Evolutionary conservation across 1,140 invertebrate species (phyloP).

Genomic region (Papilio polyxenes): DNA sequence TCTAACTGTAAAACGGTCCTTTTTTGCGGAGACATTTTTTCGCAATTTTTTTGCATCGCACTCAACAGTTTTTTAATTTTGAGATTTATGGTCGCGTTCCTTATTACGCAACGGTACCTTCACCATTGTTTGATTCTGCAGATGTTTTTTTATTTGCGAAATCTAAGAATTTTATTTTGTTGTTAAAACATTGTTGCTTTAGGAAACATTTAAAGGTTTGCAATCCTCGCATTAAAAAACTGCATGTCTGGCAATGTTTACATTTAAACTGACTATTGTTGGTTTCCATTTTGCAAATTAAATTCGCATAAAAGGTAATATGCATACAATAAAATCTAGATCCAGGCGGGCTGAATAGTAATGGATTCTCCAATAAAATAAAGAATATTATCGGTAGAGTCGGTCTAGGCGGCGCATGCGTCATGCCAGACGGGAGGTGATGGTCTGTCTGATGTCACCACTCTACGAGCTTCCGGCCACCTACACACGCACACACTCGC

Average conservation of each 20-base stretch:
- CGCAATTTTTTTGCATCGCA: conserved; percentile 58
- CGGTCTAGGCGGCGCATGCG: conserved; percentile 53
- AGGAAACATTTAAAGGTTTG: conserved; percentile 6
- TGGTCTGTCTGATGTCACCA: conserved; percentile 62
- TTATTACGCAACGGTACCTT: conserved; percentile 65
- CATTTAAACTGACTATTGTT: background rate
- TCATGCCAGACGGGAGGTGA: conserved; percentile 52
- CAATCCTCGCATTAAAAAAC: conserved; percentile 28
- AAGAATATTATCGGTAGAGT: conserved; percentile 25
- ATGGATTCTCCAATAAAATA: conserved; percentile 25
- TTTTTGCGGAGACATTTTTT: conserved; percentile 62
- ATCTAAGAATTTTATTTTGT: conserved; percentile 37
- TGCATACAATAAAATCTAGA: conserved; percentile 40
- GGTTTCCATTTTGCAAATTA: conserved; percentile 23
- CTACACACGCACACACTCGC: conserved; percentile 43
- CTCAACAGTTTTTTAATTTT: conserved; percentile 58
- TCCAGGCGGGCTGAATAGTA: conserved; percentile 36
- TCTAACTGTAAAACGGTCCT: conserved; percentile 62
- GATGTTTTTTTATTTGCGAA: conserved; percentile 57
- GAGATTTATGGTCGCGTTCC: conserved; percentile 62
- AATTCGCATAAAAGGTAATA: conserved; percentile 24
- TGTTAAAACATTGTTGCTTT: conserved; percentile 32
- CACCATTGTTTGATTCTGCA: conserved; percentile 62
- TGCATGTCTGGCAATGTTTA: conserved; percentile 1
- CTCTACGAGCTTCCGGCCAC: conserved; percentile 53